Evolutionary conservation across 2,888 invertebrate species (phyloP), one percentile per base, ranked within the genome.

Genomic region (Patella caerulea): DNA sequence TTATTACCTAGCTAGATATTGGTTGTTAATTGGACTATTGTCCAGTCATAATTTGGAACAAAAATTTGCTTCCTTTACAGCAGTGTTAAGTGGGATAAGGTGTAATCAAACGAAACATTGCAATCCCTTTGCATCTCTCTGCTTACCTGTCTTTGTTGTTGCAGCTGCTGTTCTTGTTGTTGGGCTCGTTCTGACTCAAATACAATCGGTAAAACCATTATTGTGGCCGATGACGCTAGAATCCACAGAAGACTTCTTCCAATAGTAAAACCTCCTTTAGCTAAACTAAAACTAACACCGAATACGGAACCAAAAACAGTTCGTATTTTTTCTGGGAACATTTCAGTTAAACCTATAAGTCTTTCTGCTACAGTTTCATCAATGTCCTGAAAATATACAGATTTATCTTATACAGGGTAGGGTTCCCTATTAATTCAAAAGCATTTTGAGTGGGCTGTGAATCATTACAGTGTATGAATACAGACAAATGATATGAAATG

Each of bases 161-260:
- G 95, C 89, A 96, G 95, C 88, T 97, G 96, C 93, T 96, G 95
- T 93, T 98, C 98, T 91, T 97, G 96, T 94, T 98, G 95, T 92
- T 98, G 97, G 79, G 96, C 96, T 89, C 98, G 93, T 92, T 99
- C 98, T 74, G 97, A 95, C 93, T 99, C 99, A 92, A 99, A 97
- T 91, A 98, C 94, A 78, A 98, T 95, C 24, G 99, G 99, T 74
- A 98, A 96, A 92, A 98, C 95, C 82, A 98, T 93, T 86, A 99
- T 96, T 76, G 97, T 95, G 0, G 98, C 96, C 69, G 98, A 96
- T 88, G 98, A 97, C 86, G 97, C 97, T 83, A 97, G 94, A 79
- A 99, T 93, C 99, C 99, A 99, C 86, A 97, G 94, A 17, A 96
- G 95, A 77, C 94, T 94, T 88, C 91, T 85, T 15, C 90, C 82